A percentile compares a stretch with the other conserved stretches of the same genome.
Evolutionary conservation across 2,888 invertebrate species (phyloP).

Genomic region (Hirudinaria manillensis): DNA sequence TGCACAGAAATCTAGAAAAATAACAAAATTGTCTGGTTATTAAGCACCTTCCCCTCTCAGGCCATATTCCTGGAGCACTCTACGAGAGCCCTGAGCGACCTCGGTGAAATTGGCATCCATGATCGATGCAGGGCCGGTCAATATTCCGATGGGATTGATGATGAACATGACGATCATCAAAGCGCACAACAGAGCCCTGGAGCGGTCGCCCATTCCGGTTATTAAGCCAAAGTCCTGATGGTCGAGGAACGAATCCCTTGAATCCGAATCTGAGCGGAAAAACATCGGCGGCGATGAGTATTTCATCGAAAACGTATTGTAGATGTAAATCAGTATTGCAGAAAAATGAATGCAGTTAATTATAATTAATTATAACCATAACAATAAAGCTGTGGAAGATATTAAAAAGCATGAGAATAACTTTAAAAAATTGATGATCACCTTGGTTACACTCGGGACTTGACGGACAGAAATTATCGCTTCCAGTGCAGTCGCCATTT

Average conservation of each 20-base stretch:
- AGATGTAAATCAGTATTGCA: no score
- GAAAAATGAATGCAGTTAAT: no score
- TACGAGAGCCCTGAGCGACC: not conserved
- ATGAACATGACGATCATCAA: slow-evolving; percentile 82
- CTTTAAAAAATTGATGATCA: not conserved
- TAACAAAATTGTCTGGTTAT: no score
- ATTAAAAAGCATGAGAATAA: slow-evolving; percentile 2
- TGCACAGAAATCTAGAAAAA: no score
- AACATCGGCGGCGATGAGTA: not conserved
- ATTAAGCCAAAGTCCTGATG: not conserved
- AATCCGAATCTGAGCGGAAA: not conserved
- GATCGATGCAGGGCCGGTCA: slow-evolving; percentile 4
- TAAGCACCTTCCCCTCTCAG: not conserved
- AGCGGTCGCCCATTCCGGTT: slow-evolving; percentile 73
- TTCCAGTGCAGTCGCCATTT: slow-evolving; percentile 15
- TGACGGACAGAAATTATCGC: slow-evolving; percentile 22
- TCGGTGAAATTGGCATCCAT: not conserved
- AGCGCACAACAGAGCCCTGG: slow-evolving; percentile 80
- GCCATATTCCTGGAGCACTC: slow-evolving; percentile 19
- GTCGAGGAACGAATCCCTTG: slow-evolving; percentile 11
- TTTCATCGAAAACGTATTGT: no score
- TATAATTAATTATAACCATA: not conserved
- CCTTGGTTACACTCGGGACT: slow-evolving; percentile 21
- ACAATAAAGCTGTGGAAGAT: not conserved
- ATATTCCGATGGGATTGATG: slow-evolving; percentile 73